Conservation (phyloP, 2,113 vertebrate species). For the Nothocercus nigrocapillus region DNA sequence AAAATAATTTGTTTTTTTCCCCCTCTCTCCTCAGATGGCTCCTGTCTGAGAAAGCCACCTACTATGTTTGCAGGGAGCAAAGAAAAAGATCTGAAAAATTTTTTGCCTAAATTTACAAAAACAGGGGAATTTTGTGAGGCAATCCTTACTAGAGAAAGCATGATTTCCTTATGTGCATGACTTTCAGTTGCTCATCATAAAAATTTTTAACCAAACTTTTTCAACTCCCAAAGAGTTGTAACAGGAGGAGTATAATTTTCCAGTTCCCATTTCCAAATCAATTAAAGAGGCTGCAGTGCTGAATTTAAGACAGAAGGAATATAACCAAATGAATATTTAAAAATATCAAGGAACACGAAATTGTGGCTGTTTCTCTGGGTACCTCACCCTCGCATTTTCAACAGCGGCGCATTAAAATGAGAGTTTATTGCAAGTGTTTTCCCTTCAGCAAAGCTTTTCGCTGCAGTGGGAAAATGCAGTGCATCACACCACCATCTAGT, state of each 20-base stretch:
- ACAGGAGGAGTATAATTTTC: background rate
- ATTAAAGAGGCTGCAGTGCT: too few species aligned
- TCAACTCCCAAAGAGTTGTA: background rate
- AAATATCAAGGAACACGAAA: background rate
- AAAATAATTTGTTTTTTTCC: too few species aligned
- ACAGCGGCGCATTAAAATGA: background rate
- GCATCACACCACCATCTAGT: constrained; percentile 23
- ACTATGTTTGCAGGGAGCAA: background rate
- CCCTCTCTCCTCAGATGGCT: background rate
- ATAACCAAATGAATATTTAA: background rate
- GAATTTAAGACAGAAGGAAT: background rate
- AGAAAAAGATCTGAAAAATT: background rate
- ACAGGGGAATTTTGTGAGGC: background rate
- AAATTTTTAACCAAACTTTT: background rate
- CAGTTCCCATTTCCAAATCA: background rate
- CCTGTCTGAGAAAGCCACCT: background rate
- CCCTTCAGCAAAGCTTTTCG: background rate
- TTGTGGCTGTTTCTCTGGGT: background rate
- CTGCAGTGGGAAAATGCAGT: background rate
- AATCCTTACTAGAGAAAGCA: background rate
- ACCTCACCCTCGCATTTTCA: background rate
- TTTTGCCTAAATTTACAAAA: background rate
- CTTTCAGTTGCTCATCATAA: background rate
- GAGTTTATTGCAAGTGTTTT: background rate
- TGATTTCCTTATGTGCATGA: background rate